phyloP scores from a whole-genome alignment of 2,797 vertebrate species.

The Onychomys leucogaster region DNA sequence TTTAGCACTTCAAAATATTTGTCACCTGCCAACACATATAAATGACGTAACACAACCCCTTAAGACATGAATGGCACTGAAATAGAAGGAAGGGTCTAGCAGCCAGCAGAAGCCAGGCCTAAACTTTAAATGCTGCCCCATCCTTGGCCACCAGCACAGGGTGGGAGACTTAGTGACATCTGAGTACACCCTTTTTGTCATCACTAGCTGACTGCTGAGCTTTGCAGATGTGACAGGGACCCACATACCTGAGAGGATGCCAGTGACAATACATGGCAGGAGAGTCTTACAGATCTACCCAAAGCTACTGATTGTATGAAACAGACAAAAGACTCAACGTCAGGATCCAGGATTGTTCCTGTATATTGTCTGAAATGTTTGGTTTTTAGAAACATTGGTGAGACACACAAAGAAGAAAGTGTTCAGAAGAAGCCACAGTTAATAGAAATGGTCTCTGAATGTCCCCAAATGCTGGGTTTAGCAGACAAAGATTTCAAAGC shows the following conservation, averaged over 20 bases:
- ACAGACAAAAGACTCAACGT: background rate
- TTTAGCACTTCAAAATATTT: conserved; percentile 29
- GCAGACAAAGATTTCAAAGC: background rate
- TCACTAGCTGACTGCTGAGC: background rate
- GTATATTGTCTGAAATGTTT: background rate
- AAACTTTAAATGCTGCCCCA: background rate
- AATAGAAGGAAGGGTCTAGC: background rate
- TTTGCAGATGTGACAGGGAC: background rate
- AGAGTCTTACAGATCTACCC: background rate
- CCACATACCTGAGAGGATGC: background rate
- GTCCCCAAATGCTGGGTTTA: background rate
- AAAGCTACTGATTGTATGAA: background rate
- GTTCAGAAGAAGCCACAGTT: background rate
- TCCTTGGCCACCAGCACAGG: background rate
- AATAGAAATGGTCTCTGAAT: background rate
- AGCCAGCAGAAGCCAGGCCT: background rate
- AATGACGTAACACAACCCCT: conserved; percentile 10
- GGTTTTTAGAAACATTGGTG: background rate
- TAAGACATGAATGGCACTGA: conserved; percentile 6
- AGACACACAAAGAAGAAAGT: background rate
- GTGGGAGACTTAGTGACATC: background rate
- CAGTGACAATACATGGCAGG: background rate
- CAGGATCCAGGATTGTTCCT: conserved; percentile 15
- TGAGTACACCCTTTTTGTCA: background rate
- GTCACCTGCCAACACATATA: conserved; percentile 40